phyloP scores from a whole-genome alignment of 2,113 vertebrate genomes.

The Mesitornis unicolor region DNA sequence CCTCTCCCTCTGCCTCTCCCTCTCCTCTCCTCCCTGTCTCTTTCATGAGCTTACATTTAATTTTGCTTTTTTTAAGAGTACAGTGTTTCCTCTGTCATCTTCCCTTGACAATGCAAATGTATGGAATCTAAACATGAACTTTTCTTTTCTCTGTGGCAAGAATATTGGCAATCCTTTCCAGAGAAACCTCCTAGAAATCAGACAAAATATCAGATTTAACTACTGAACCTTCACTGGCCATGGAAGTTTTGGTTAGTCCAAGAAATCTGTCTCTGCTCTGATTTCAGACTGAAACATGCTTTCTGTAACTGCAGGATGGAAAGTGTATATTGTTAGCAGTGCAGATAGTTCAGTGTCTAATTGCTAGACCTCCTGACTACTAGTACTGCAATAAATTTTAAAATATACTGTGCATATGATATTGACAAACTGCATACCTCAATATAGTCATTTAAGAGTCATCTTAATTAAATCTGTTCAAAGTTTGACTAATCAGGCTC shows the following conservation, averaged over 20 bases:
- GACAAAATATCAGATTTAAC: not conserved
- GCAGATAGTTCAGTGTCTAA: not conserved
- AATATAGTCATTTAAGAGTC: conserved; percentile 7
- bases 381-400: not conserved
- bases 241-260: not conserved
- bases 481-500: not conserved
- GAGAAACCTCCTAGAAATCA: not conserved
- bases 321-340: not conserved
- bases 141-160: not conserved
- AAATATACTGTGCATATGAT: not conserved
- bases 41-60: not conserved
- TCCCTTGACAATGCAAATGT: not conserved
- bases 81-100: not conserved
- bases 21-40: not conserved
- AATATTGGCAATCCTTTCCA: not conserved
- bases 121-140: not conserved
- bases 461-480: conserved; percentile 17
- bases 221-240: not conserved
- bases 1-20: not conserved
- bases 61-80: not conserved
- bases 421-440: not conserved
- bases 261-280: not conserved
- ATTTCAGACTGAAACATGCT: not conserved
- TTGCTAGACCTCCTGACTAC: conserved; percentile 4
- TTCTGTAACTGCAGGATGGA: not conserved